phyloP scores from a whole-genome alignment of 2,797 vertebrate genomes.

The Synaphobranchus kaupii region DNA sequence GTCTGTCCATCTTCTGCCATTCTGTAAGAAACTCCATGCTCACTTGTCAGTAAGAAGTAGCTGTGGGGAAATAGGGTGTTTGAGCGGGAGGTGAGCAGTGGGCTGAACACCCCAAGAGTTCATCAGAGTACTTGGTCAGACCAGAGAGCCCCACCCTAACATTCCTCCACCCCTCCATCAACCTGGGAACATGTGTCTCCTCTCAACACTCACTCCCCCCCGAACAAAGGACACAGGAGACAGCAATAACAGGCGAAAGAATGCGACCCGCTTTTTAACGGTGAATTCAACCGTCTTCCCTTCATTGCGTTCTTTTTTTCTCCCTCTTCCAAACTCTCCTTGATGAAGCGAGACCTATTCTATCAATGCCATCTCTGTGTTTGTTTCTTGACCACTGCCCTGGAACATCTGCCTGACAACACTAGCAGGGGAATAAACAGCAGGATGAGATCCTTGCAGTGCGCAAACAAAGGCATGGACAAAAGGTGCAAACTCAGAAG shows the following conservation, averaged over 20 bases:
- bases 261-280: conserved; percentile 52
- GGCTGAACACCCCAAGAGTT: background rate
- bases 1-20: conserved; percentile 29
- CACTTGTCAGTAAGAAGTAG: conserved; percentile 46
- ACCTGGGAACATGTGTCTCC: conserved; percentile 40
- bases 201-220: conserved; percentile 51
- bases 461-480: conserved; percentile 24
- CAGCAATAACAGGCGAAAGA: conserved; percentile 52
- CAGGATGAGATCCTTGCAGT: conserved; percentile 27
- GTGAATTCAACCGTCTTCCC: conserved; percentile 18
- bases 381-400: conserved; percentile 46
- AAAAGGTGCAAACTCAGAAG: background rate
- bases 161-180: conserved; percentile 36
- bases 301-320: conserved; percentile 19
- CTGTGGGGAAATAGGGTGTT: conserved; percentile 39
- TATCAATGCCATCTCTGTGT: conserved; percentile 43
- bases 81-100: background rate
- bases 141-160: conserved; percentile 48
- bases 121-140: background rate
- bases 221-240: conserved; percentile 53
- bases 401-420: conserved; percentile 66
- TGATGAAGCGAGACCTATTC: conserved; percentile 63
- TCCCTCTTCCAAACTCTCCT: conserved; percentile 57
- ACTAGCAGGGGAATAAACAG: conserved; percentile 39
- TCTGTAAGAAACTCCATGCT: conserved; percentile 49